Conservation (phyloP, 2,113 vertebrate species). For the Baryphthengus martii region DNA sequence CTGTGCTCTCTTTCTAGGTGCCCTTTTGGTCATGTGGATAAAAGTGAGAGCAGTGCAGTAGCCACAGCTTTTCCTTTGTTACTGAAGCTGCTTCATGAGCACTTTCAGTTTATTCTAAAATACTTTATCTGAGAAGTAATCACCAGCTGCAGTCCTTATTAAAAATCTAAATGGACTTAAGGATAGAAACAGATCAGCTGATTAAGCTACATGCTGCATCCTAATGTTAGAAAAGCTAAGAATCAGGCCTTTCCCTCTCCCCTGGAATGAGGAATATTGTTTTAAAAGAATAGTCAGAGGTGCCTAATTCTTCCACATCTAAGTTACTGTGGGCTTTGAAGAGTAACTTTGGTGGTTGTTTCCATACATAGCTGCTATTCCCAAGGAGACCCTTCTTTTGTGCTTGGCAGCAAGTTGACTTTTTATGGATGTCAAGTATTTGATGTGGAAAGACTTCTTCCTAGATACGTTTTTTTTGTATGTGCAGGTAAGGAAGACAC, state of each 20-base stretch:
- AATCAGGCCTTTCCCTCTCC: neutral
- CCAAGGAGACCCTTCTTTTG: neutral
- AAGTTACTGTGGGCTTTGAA: neutral
- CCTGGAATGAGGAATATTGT: neutral
- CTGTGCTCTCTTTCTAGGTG: neutral
- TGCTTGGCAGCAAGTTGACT: neutral
- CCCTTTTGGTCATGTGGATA: fast-evolving
- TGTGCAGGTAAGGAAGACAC: neutral
- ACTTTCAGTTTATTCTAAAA: neutral
- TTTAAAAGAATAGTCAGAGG: neutral
- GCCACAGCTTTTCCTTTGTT: neutral
- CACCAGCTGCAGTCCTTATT: neutral
- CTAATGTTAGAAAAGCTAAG: neutral
- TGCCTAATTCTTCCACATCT: neutral
- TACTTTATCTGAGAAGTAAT: neutral
- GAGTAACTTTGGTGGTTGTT: neutral
- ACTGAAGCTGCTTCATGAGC: neutral
- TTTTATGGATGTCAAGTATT: neutral
- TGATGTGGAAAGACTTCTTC: neutral
- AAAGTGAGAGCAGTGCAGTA: neutral
- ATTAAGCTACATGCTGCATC: neutral
- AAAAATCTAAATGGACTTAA: neutral
- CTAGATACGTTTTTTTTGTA: neutral
- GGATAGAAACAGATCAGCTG: too few species aligned
- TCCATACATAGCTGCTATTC: neutral